A percentile compares a stretch with the other conserved stretches of the same genome.
Conservation (phyloP, 1,140 invertebrate genomes). For the Hirudo medicinalis region DNA sequence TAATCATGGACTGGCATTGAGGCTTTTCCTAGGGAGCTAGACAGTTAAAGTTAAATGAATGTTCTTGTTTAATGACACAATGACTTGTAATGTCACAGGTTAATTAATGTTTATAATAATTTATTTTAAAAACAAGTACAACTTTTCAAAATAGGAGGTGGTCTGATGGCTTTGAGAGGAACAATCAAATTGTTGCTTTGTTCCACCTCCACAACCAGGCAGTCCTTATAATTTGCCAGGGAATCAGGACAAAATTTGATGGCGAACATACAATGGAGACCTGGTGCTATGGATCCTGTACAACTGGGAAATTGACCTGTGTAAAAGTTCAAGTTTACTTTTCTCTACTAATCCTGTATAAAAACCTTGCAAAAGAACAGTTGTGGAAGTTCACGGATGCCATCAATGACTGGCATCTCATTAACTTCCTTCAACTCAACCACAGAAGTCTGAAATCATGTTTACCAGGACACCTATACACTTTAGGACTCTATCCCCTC, state of each 20-base stretch:
- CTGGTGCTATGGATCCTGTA: slow-evolving; percentile 39
- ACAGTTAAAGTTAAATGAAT: neutral
- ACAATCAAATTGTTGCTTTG: slow-evolving; percentile 26
- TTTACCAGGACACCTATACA: too few relatives aligned
- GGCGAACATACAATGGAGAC: slow-evolving; percentile 38
- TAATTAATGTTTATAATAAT: neutral
- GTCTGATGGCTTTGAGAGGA: slow-evolving; percentile 30
- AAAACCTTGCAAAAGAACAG: too few relatives aligned
- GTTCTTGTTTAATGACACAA: too few relatives aligned
- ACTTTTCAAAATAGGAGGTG: slow-evolving; percentile 35
- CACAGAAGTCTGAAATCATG: too few relatives aligned
- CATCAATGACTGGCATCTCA: too few relatives aligned
- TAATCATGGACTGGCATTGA: neutral
- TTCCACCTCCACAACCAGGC: slow-evolving; percentile 32
- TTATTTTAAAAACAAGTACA: neutral
- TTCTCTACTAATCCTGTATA: too few relatives aligned
- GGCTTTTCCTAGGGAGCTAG: neutral
- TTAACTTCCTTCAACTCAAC: too few relatives aligned
- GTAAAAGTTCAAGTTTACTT: neutral
- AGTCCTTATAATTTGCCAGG: slow-evolving; percentile 37
- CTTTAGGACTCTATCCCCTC: too few relatives aligned
- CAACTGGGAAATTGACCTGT: slow-evolving; percentile 41
- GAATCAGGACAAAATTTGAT: slow-evolving; percentile 40
- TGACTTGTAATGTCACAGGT: neutral
- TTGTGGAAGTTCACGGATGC: too few relatives aligned